Evolutionary conservation across 2,888 invertebrate genomes (phyloP), one percentile per base, ranked within the genome.

Genomic region (Heliconius hortense): DNA sequence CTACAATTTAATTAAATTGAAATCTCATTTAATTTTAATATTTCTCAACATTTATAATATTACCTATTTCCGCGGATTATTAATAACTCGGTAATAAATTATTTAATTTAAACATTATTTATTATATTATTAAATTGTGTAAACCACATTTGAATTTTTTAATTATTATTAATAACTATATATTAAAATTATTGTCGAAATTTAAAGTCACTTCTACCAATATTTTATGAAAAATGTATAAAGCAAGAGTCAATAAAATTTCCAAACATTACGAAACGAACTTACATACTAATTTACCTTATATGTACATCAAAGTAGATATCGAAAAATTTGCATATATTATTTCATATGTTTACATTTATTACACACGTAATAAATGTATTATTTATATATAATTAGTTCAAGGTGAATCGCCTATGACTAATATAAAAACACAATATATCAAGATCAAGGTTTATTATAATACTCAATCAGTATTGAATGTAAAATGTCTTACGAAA

Each of bases 381-480:
- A 56, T 56, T n/a, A 21, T 10, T 53, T 66, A 24, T 24, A 2
- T 28, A 66, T 15, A 66, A 43, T 2, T 18, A 43, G 39, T 24
- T 39, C 66, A 66, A 66, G 66, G 66, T 66, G 21, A 60, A 24
- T 39, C n/a, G 21, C 4, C 63, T 64, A 24, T 66, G 66, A 66
- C 66, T 66, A 66, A 66, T 66, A 39, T 26, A 15, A 24, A 39
- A 8, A 66, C 7, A 24, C n/a, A 15, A 24, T 66, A 66, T 39
- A 66, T 66, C 39, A 66, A 66, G 66, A 24, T 24, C 43, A 66
- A n/a, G 35, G 35, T 35, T 35, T 35, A 35, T 35, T 35, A 64
- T n/a, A n/a, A n/a, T 21, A 64, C 13, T 4, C 21, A 39, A 21
- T 21, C 21, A 11, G 21, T 66, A 66, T 5, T 39, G 5, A 39